Base-by-base conservation (phyloP, 1,140 invertebrate genomes). In the Ceratitis capitata region DNA sequence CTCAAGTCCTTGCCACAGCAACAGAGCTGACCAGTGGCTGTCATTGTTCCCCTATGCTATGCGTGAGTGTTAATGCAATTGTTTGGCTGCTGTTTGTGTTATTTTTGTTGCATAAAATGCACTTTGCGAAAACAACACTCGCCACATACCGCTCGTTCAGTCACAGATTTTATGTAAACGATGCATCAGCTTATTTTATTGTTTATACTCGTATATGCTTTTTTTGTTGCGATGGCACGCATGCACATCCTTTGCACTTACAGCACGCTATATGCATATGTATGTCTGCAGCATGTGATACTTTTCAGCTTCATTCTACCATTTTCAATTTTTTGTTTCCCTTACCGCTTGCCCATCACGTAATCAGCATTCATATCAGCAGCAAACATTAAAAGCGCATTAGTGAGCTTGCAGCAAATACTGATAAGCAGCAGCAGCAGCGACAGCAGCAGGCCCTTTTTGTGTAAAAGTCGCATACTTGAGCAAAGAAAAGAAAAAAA, bases 301-400 rank as follows among this genome's bases (percentile, higher is more conserved):
- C 56, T n/a, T 78, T 51, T 45, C 3, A 16, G 51, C 29, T 56
- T 85, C 45, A 9, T 53, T 82, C 32, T 23, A 29, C 32, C 12
- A n/a, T n/a, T n/a, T n/a, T 85, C 32, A 29, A 6, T 56, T 85
- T n/a, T n/a, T n/a, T n/a, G n/a, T 85, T 82, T 82, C 47, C 12
- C 82, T 74, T 83, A 45, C 0, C 39, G 56, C 74, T 39, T 56
- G 49, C 51, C 47, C 64, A 85, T 83, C 85, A 85, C 88, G 86
- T 87, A 91, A 91, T 91, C 90, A 89, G 88, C 86, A 89, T 89
- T 91, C 88, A 88, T 91, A 91, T 91, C 90, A 90, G 87, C 89
- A 89, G 86, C 87, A 89, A 89, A 91, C 90, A 91, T 91, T 91
- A 91, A 91, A 91, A 91, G 90, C 90, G 89, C 90, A 91, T 91